Evolutionary conservation across 2,888 invertebrate species (phyloP).

Genomic region (Mantis religiosa): DNA sequence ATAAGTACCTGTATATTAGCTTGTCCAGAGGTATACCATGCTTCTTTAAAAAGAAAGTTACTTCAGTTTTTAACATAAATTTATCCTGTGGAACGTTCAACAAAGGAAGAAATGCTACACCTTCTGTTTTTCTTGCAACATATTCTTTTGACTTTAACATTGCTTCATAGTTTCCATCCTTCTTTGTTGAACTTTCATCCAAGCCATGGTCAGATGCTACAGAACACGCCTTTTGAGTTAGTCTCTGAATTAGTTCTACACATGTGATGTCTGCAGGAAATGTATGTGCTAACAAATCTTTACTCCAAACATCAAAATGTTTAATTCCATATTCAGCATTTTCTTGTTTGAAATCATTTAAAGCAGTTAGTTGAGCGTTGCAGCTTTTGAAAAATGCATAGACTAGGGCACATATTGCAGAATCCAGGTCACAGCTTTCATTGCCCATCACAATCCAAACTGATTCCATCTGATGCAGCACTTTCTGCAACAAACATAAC

Average conservation of each 20-base stretch:
- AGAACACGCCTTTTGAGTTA: background rate
- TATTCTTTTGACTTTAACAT: background rate
- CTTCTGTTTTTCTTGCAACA: background rate
- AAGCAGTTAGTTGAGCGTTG: background rate
- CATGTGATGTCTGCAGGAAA: background rate
- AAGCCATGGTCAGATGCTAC: background rate
- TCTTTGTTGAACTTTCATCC: background rate
- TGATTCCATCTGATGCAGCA: background rate
- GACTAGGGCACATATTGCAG: background rate
- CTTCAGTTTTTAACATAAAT: background rate
- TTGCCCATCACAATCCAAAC: background rate
- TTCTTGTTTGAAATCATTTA: background rate
- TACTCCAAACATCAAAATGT: background rate
- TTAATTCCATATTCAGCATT: background rate
- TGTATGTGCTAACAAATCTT: background rate
- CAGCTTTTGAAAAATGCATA: background rate
- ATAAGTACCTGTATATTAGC: background rate
- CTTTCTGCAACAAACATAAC: background rate
- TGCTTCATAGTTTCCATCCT: background rate
- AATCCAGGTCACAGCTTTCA: conserved; percentile 1
- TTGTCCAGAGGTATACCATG: background rate
- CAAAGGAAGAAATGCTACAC: background rate
- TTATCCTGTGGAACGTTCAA: background rate
- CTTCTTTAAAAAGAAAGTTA: background rate
- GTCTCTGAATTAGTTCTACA: background rate